phyloP scores from a whole-genome alignment of 1,140 invertebrate species.

The Asobara japonica region DNA sequence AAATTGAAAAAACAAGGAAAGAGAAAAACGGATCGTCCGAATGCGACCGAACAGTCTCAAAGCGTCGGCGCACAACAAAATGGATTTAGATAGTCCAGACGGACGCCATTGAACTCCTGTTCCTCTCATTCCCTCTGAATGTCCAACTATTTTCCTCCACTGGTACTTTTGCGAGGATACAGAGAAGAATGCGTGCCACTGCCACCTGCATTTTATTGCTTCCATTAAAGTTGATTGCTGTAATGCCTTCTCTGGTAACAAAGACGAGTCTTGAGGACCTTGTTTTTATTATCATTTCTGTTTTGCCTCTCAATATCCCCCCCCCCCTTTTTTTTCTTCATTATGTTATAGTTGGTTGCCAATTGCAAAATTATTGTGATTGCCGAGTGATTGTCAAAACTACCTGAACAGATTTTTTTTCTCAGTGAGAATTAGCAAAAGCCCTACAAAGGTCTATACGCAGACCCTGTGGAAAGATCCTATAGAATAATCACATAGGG shows the following conservation, averaged over 20 bases:
- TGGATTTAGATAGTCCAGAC: conserved; percentile 35
- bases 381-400: not conserved
- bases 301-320: not conserved
- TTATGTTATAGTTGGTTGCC: conserved; percentile 22
- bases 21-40: too few relatives aligned
- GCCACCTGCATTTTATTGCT: conserved; percentile 54
- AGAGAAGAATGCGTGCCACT: conserved; percentile 33
- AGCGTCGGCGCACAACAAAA: conserved; percentile 27
- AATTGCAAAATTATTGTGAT: not conserved
- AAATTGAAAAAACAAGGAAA: too few relatives aligned
- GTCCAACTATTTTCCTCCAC: conserved; percentile 1
- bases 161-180: not conserved
- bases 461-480: too few relatives aligned
- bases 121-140: conserved; percentile 13
- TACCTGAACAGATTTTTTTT: too few relatives aligned
- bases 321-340: not conserved
- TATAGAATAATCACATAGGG: too few relatives aligned
- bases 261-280: conserved; percentile 41
- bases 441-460: too few relatives aligned
- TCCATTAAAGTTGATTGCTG: conserved; percentile 52
- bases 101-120: conserved; percentile 4
- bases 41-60: too few relatives aligned
- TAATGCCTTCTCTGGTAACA: conserved; percentile 47
- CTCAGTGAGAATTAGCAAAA: too few relatives aligned
- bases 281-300: conserved; percentile 11